Evolutionary conservation across 2,113 vertebrate species (phyloP), one percentile per base, ranked within the genome.

Genomic region (Gnathonemus longibarbis): DNA sequence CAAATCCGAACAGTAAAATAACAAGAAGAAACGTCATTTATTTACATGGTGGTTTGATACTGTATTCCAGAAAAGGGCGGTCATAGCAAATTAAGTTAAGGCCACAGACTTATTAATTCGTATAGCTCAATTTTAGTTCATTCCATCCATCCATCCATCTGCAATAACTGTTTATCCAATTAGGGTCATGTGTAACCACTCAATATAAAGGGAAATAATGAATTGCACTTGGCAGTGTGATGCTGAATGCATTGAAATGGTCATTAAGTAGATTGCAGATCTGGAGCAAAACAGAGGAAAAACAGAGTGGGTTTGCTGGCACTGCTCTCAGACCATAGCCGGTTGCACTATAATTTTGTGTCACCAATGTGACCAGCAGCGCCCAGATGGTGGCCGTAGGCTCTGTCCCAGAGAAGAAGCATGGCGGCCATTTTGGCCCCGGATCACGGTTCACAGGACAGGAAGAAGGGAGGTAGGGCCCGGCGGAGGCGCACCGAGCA

Each of bases 401-500:
- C 85, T 35, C 49, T 7, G 24, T 15, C 24, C 2, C 42, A 2
- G 42, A 70, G 56, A 42, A 45, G 88, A 48, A 24, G 1, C 62
- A 27, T 2, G 11, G 85, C n/a, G n/a, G 86, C 86, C 86, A 56
- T 88, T 19, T 42, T 58, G 31, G 35, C 31, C 35, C 53, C 17
- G 35, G 39, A 88, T 24, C 19, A 13, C 17, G 21, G 35, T 19
- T 39, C 35, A 27, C 31, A 13, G 17, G 74, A 56, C 27, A 6
- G 31, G 49, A 89, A 49, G 74, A 13, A 84, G 19, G 92, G 91
- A 92, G 70, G 53, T 45, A 48, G 86, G 84, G 80, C 77, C 84
- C 88, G 87, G 91, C 87, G 89, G 92, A 94, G 90, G 91, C 90
- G 87, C 88, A 88, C 90, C 88, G 48, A 53, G 45, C 88, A 62